phyloP scores from a whole-genome alignment of 2,797 vertebrate genomes.

The Austrolebias charrua region DNA sequence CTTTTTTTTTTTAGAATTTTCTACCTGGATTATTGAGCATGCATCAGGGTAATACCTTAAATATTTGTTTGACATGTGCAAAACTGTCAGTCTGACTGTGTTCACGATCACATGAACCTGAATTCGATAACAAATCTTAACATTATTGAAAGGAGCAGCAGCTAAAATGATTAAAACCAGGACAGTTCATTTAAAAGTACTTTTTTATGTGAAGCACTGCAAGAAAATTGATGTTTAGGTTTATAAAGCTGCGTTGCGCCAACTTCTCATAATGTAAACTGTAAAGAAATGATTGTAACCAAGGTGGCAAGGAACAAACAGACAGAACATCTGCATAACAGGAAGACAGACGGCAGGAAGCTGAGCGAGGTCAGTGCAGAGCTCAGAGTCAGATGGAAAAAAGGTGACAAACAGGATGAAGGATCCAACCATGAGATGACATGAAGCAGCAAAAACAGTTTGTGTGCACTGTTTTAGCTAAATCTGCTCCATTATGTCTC shows the following conservation, averaged over 20 bases:
- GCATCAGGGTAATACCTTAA: too few species aligned
- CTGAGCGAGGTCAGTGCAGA: constrained; percentile 37
- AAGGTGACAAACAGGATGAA: constrained; percentile 67
- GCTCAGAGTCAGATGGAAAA: constrained; percentile 59
- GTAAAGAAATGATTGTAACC: constrained; percentile 23
- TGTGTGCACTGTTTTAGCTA: constrained; percentile 9
- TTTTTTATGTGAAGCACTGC: background rate
- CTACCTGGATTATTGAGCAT: too few species aligned
- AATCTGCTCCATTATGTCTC: too few species aligned
- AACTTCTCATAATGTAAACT: background rate
- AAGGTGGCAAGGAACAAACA: constrained; percentile 33
- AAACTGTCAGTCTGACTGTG: too few species aligned
- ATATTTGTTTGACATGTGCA: too few species aligned
- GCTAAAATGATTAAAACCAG: background rate
- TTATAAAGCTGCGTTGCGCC: background rate
- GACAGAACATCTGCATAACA: constrained; percentile 69
- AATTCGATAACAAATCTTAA: too few species aligned
- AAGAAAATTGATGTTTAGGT: background rate
- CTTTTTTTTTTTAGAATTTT: too few species aligned
- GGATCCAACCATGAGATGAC: constrained; percentile 40
- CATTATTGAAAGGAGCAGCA: background rate
- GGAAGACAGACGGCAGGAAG: constrained; percentile 82
- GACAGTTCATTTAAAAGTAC: too few species aligned
- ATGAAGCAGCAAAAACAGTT: constrained; percentile 39
- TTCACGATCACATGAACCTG: too few species aligned